Conservation (phyloP, 92 coral and sea anemone species). For the Porites rus region DNA sequence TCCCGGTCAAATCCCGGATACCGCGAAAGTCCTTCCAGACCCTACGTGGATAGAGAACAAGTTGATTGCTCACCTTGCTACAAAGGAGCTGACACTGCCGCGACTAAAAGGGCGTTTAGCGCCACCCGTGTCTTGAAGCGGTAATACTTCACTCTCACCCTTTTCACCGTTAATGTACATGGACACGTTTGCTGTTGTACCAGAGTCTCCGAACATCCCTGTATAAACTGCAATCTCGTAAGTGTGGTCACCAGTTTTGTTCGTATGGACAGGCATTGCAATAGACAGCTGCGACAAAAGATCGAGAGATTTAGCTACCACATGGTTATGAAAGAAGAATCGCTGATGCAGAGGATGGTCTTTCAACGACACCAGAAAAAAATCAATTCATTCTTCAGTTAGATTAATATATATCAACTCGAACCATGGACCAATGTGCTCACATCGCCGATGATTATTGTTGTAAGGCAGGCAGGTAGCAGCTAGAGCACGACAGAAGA, state of each 20-base stretch:
- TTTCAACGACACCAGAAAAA: no score
- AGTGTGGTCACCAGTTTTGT: slow-evolving; percentile 44
- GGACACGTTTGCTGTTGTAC: slow-evolving; percentile 88
- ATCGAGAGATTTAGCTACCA: no score
- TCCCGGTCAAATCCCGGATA: no score
- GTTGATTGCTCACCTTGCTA: slow-evolving; percentile 22
- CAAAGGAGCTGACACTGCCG: slow-evolving; percentile 71
- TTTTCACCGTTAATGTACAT: slow-evolving; percentile 72
- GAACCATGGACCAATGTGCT: no score
- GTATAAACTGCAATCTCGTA: slow-evolving; percentile 87
- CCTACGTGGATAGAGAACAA: not conserved
- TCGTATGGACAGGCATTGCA: slow-evolving; percentile 35
- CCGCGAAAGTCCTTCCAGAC: no score
- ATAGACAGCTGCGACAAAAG: slow-evolving; percentile 11
- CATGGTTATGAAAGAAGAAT: no score
- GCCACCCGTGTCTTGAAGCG: slow-evolving; percentile 63
- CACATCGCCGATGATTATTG: no score
- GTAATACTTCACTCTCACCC: slow-evolving; percentile 68
- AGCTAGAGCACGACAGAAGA: no score
- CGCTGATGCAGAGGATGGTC: no score
- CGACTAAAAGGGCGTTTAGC: slow-evolving; percentile 64
- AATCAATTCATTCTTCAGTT: no score
- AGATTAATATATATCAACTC: no score
- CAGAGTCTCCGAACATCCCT: slow-evolving; percentile 81
- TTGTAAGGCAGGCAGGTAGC: no score